phyloP scores from a whole-genome alignment of 2,113 vertebrate species.

The Trichechus manatus region DNA sequence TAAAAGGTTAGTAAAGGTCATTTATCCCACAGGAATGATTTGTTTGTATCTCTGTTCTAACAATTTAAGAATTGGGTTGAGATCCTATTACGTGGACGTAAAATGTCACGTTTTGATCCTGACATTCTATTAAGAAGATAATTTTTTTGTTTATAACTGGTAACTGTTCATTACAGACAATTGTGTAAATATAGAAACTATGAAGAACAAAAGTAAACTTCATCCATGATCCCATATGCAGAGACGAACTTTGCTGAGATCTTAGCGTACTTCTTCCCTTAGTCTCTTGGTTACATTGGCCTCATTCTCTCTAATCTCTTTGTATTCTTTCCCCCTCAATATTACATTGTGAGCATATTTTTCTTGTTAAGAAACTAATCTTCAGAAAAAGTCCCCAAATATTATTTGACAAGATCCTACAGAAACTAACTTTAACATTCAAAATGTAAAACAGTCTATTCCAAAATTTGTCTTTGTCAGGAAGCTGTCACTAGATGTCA shows the following conservation, averaged over 20 bases:
- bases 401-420: neutral
- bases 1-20: conserved; percentile 51
- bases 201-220: neutral
- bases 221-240: neutral
- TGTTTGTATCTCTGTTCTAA: neutral
- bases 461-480: neutral
- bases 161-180: neutral
- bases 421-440: neutral
- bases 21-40: neutral
- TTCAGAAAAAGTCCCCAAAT: neutral
- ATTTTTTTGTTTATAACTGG: neutral
- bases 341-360: neutral
- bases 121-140: neutral
- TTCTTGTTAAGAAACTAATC: neutral
- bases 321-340: neutral
- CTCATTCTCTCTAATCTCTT: neutral
- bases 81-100: neutral
- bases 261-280: neutral
- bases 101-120: neutral
- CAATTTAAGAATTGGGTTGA: neutral
- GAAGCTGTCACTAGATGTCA: neutral
- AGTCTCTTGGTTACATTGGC: neutral
- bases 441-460: neutral
- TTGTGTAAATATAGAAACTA: neutral
- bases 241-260: neutral